phyloP scores from a whole-genome alignment of 2,113 vertebrate genomes.

The Rhinolophus ferrumequinum region DNA sequence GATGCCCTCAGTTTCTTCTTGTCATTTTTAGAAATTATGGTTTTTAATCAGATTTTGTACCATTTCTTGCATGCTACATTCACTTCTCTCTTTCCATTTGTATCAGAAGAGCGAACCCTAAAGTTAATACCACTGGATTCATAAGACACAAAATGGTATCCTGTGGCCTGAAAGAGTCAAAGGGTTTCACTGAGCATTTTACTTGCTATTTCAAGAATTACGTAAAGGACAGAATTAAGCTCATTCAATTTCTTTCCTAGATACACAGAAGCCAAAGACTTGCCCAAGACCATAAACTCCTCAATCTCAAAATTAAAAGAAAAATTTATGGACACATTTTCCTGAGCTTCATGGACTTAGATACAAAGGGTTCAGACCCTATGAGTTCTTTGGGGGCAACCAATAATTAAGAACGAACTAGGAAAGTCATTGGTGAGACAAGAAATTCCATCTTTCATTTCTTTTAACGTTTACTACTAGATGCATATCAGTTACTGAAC shows the following conservation, averaged over 20 bases:
- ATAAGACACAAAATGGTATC: not conserved
- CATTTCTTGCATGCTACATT: not conserved
- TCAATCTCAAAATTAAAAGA: not conserved
- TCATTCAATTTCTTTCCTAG: not conserved
- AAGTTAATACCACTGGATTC: not conserved
- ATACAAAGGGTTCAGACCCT: not conserved
- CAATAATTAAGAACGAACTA: not conserved
- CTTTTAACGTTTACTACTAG: conserved; percentile 22
- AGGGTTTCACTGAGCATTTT: not conserved
- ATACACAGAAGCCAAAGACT: not conserved
- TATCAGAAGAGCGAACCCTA: not conserved
- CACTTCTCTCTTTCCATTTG: not conserved
- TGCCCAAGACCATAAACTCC: not conserved
- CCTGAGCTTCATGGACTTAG: not conserved
- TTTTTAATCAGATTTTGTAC: not conserved
- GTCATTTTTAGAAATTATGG: not conserved
- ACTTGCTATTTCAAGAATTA: not conserved
- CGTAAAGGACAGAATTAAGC: not conserved
- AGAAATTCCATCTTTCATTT: conserved; percentile 30
- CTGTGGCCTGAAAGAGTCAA: not conserved
- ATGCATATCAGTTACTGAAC: conserved; percentile 12
- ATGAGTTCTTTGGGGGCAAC: not conserved
- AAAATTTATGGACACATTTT: not conserved
- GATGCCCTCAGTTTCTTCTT: not conserved
- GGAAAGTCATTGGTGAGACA: not conserved